Base-by-base conservation (phyloP, 2,797 vertebrate species). In the Delichon dasypus region DNA sequence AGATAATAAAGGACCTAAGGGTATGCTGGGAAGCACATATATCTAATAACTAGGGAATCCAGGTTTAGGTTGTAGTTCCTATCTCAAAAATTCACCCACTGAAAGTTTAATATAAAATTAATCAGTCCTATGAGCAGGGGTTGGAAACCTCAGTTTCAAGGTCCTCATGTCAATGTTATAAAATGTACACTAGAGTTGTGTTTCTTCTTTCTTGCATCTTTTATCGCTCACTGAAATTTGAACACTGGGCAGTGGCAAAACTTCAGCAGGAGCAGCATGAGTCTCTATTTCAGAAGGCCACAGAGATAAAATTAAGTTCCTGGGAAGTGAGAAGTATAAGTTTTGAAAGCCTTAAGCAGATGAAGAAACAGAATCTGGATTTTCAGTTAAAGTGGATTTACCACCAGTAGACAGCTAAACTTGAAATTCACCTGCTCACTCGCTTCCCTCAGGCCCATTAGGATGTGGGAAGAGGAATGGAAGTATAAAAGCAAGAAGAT, bases 341-440 rank as follows among this genome's bases (percentile, higher is more conserved):
- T 62, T 81, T 66, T 67, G 27, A 71, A 40, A 82, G 4, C 7
- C 21, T 64, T 64, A 66, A 67, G 34, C 17, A 89, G 44, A 48
- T 22, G 27, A 95, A 67, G n/a, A 88, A 85, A 58, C 16, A 60
- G 53, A 71, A 58, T 66, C 23, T 89, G 67, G 17, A 64, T 82
- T 82, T 89, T 30, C 26, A 4, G 9, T 16, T 77, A 15, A 16
- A 86, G 34, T 53, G 26, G 20, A 15, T 83, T 83, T 77, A 65
- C 2, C 5, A 15, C 15, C 25, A 73, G 45, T 7, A 65, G 64
- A 26, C 30, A 85, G 32, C 50, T 68, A 62, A 75, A 21, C 7
- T 78, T 71, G 36, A 75, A 30, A 48, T 22, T 76, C 8, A 10
- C 12, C 23, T 71, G 9, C 26, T 58, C 0, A 0, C 4, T 60